Percentiles rank a stretch among this genome's conserved stretches.
phyloP scores from a whole-genome alignment of 1,140 invertebrate species.

The Sipha flava region DNA sequence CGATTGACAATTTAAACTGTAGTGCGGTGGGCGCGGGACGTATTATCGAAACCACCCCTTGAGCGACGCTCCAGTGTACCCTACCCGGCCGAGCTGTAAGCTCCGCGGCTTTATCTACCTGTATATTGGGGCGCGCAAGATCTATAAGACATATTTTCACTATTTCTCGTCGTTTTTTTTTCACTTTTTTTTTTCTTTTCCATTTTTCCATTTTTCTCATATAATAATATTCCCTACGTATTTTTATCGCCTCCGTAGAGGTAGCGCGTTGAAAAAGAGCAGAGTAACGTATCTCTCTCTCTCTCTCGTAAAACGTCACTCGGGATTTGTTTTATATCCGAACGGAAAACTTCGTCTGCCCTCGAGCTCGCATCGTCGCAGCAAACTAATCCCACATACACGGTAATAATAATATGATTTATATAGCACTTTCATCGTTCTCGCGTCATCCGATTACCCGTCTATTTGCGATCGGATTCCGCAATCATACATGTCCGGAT shows the following conservation, averaged over 20 bases:
- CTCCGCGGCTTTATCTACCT: too few relatives aligned
- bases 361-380: background rate
- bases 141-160: too few relatives aligned
- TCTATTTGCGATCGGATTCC: background rate
- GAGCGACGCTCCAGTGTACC: too few relatives aligned
- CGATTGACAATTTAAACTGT: slow-evolving; percentile 26
- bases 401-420: slow-evolving; percentile 5
- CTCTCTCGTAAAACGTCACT: slow-evolving; percentile 2
- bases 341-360: background rate
- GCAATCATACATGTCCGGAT: background rate
- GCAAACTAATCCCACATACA: background rate
- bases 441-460: background rate
- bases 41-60: background rate
- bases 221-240: too few relatives aligned
- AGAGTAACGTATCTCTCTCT: too few relatives aligned
- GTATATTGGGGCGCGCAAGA: too few relatives aligned
- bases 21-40: background rate
- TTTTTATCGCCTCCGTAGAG: background rate
- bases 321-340: background rate
- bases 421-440: background rate
- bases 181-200: too few relatives aligned
- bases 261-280: background rate
- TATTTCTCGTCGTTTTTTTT: too few relatives aligned
- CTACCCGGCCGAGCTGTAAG: background rate
- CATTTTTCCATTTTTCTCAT: too few relatives aligned